Conservation (phyloP, 2,888 invertebrate genomes). For the Lycocerus yunnanus region DNA sequence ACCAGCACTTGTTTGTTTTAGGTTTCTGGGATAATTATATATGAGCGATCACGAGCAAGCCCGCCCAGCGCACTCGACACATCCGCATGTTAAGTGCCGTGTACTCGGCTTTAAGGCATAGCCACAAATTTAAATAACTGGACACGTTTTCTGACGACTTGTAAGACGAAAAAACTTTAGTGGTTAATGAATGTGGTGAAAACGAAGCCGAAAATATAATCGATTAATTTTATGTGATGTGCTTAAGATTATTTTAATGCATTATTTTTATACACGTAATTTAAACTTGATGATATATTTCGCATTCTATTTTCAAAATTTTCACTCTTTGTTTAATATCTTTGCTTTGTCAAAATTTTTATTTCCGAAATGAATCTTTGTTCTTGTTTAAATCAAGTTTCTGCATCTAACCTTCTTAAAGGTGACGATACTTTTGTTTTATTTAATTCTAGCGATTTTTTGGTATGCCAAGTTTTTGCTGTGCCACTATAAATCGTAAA, state of each 20-base stretch:
- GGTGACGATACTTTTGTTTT: not conserved
- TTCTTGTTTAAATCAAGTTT: not conserved
- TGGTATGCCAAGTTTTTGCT: too few species aligned
- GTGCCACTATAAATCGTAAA: not conserved
- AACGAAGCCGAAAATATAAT: conserved; percentile 4
- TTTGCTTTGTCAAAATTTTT: not conserved
- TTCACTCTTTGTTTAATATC: not conserved
- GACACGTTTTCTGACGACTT: conserved; percentile 20
- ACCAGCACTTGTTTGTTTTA: conserved; percentile 56
- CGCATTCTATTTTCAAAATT: not conserved
- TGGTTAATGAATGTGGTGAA: conserved; percentile 22
- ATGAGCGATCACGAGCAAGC: conserved; percentile 54
- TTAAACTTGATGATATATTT: not conserved
- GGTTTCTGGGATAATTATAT: conserved; percentile 55
- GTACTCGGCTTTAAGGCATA: conserved; percentile 27
- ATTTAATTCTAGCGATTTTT: not conserved
- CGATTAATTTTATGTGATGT: not conserved
- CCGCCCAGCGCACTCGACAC: conserved; percentile 52
- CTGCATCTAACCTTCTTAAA: not conserved
- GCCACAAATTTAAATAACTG: conserved; percentile 28
- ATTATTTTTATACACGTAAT: not conserved
- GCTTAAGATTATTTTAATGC: not conserved
- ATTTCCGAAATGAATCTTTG: not conserved
- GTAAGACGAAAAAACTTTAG: conserved; percentile 19
- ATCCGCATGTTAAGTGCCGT: conserved; percentile 49